phyloP scores from a whole-genome alignment of 1,140 invertebrate genomes.

The Zaprionus taronus region DNA sequence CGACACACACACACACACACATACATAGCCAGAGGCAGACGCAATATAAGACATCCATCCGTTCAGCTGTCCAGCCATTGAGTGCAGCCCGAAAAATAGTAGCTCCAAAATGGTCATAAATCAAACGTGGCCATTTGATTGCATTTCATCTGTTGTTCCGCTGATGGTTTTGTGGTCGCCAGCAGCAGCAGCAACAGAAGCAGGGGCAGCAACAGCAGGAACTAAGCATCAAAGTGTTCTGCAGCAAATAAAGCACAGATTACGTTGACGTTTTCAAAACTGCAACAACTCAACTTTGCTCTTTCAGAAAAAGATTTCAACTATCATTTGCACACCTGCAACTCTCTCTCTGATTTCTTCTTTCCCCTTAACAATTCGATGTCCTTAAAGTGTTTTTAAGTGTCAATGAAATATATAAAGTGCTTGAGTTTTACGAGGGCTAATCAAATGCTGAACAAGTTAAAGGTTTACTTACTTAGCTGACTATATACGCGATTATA shows the following conservation, averaged over 20 bases:
- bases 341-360: neutral
- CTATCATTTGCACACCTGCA: neutral
- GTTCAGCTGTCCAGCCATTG: conserved; percentile 19
- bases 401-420: neutral
- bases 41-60: neutral
- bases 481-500: neutral
- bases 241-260: conserved; percentile 7
- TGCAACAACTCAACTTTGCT: neutral
- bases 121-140: conserved; percentile 71
- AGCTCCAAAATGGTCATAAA: conserved; percentile 54
- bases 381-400: conserved; percentile 8
- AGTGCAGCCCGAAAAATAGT: conserved; percentile 39
- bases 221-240: neutral
- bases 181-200: neutral
- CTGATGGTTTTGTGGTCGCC: conserved; percentile 22
- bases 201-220: neutral
- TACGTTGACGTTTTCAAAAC: neutral
- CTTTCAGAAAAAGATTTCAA: neutral
- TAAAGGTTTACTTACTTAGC: neutral
- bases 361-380: neutral
- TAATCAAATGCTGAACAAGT: neutral
- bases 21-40: neutral
- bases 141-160: conserved; percentile 50
- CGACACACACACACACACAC: neutral
- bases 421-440: neutral